These are phyloP conservation scores for Dromococcyx pavoninus DNA, from an alignment of 2,797 vertebrate genomes.

Conservation along the genomic window DNA sequence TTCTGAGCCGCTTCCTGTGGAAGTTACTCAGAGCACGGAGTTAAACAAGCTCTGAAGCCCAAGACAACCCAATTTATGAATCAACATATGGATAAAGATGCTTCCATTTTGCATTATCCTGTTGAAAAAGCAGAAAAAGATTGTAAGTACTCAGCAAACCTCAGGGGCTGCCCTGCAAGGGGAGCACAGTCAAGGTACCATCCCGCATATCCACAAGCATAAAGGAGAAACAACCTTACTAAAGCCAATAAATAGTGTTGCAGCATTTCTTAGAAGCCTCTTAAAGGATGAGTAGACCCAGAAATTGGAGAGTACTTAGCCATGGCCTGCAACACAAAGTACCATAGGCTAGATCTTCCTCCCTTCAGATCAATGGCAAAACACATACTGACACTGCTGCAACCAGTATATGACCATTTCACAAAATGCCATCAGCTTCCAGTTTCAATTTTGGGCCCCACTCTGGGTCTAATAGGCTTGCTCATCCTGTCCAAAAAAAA, in stretches of 20 bases:
- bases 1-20: neutral
- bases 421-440: neutral
- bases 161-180: neutral
- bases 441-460: neutral
- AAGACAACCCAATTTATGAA: neutral
- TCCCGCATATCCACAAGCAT: neutral
- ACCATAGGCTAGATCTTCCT: neutral
- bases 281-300: neutral
- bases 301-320: neutral
- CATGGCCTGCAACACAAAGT: neutral
- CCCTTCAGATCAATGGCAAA: neutral
- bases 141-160: neutral
- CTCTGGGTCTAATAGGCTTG: neutral
- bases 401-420: fast-evolving
- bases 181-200: neutral
- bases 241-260: neutral
- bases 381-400: neutral
- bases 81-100: neutral
- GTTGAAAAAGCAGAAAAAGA: neutral
- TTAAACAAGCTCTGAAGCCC: neutral
- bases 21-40: neutral
- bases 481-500: neutral
- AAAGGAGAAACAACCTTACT: neutral
- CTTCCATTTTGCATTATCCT: neutral
- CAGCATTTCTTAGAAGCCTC: neutral